Evolutionary conservation across 2,797 vertebrate species (phyloP), one percentile per base, ranked within the genome.

Genomic region (Erethizon dorsatum): DNA sequence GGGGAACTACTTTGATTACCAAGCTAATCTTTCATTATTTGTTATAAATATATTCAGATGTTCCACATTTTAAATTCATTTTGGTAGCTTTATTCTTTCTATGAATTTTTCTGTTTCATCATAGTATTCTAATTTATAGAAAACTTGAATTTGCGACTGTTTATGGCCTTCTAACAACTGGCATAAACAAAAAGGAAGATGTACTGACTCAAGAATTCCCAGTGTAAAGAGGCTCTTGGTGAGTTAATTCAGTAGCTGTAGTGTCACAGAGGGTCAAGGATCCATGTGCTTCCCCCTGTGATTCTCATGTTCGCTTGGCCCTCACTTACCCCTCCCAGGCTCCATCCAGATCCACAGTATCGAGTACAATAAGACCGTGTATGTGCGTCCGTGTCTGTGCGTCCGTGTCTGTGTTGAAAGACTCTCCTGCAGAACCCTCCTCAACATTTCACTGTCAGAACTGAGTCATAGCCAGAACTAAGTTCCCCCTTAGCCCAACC

Each of bases 1-100:
- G 22, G 24, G 24, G 37, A 85, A 78, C 6, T 8, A 59, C 69
- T 85, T 94, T 50, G 7, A 56, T 85, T 47, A 80, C 2, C 82
- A 73, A 89, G 54, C 71, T 61, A 78, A 37, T 63, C 45, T 93
- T 50, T 17, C 22, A 73, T 63, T 91, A 47, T 88, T 85, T 94
- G 14, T 67, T 86, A 63, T 56, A 52, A 45, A 18, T 90, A 59
- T 91, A 28, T 61, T 89, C 56, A 79, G 45, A 45, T 84, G 31
- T 87, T 92, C 50, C 52, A 33, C 28, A 84, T 61, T 15, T 75
- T 80, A 28, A 90, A 14, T 77, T 65, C 33, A 14, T 69, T 54
- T 90, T 89, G 31, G 15, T 63, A 79, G n/a, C 12, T 91, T 86
- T 59, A 59, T 77, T 86, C 13, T 88, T 88, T 45, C 56, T 83